A percentile compares a stretch with the other conserved stretches of the same genome.
Evolutionary conservation across 2,797 vertebrate genomes (phyloP).

Genomic region (Falco concolor): DNA sequence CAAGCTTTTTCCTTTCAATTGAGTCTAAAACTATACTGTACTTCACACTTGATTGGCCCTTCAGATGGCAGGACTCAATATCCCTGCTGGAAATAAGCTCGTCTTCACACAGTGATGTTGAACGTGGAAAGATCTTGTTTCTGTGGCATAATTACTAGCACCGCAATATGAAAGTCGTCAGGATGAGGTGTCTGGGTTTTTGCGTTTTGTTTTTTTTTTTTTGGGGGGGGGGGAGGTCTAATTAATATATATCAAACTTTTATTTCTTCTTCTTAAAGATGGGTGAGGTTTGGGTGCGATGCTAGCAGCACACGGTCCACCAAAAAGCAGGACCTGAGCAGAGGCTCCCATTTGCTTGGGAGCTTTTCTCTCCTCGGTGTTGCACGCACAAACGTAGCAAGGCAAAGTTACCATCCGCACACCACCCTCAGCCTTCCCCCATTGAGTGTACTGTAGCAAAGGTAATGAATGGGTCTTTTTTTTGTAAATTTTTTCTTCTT

Average conservation of each 20-base stretch:
- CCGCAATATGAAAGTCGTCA: slow-evolving; percentile 72
- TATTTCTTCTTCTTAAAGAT: neutral
- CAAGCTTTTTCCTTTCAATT: slow-evolving; percentile 97
- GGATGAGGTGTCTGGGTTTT: neutral
- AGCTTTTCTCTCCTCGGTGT: slow-evolving; percentile 48
- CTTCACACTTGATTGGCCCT: slow-evolving; percentile 98
- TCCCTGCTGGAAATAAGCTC: slow-evolving; percentile 86
- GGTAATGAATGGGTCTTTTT: slow-evolving; percentile 68
- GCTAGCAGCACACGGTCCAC: neutral
- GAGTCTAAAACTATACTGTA: slow-evolving; percentile 89
- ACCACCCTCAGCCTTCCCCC: slow-evolving; percentile 58
- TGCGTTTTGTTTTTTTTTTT: neutral
- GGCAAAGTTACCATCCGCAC: slow-evolving; percentile 65
- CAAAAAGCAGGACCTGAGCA: neutral
- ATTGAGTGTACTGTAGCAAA: slow-evolving; percentile 72
- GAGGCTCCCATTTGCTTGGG: neutral
- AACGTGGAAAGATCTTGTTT: slow-evolving; percentile 89
- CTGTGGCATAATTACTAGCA: slow-evolving; percentile 87
- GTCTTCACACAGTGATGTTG: slow-evolving; percentile 86
- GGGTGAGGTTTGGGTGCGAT: neutral
- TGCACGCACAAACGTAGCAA: slow-evolving; percentile 58
- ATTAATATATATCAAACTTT: slow-evolving; percentile 22
- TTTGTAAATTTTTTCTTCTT: neutral
- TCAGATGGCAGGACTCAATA: slow-evolving; percentile 86
- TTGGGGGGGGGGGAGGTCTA: neutral